phyloP scores from a whole-genome alignment of 2,113 vertebrate genomes.

The Hippocampus mohnikei region DNA sequence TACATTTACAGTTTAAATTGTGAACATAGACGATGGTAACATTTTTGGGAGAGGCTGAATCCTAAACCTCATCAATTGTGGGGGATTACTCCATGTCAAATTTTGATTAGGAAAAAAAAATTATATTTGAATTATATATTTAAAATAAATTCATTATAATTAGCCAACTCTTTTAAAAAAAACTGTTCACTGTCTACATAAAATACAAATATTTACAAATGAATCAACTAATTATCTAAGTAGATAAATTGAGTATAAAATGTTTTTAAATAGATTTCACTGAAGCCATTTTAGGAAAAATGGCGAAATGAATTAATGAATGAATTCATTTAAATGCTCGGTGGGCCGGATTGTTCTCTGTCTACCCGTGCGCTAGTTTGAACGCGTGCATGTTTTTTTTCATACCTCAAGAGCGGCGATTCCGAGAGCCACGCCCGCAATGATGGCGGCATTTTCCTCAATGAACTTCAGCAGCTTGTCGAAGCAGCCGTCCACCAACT shows the following conservation, averaged over 20 bases:
- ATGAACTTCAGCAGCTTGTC: slow-evolving; percentile 46
- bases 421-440: slow-evolving; percentile 64
- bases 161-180: too few relatives aligned
- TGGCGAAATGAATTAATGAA: background rate
- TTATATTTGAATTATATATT: too few relatives aligned
- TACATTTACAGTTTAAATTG: too few relatives aligned
- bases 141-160: too few relatives aligned
- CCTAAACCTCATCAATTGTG: too few relatives aligned
- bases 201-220: background rate
- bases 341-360: too few relatives aligned
- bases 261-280: background rate
- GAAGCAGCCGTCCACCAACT: slow-evolving; percentile 61
- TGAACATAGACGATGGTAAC: too few relatives aligned
- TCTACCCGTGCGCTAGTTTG: background rate
- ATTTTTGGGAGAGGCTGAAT: too few relatives aligned
- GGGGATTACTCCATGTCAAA: too few relatives aligned
- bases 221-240: too few relatives aligned
- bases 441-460: slow-evolving; percentile 51
- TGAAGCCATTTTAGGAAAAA: background rate
- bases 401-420: slow-evolving; percentile 72
- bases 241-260: background rate
- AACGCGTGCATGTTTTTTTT: background rate
- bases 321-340: background rate
- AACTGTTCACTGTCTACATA: too few relatives aligned
- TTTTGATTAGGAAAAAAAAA: too few relatives aligned